Evolutionary conservation across 2,113 vertebrate species (phyloP).

Genomic region (Lepus europaeus): DNA sequence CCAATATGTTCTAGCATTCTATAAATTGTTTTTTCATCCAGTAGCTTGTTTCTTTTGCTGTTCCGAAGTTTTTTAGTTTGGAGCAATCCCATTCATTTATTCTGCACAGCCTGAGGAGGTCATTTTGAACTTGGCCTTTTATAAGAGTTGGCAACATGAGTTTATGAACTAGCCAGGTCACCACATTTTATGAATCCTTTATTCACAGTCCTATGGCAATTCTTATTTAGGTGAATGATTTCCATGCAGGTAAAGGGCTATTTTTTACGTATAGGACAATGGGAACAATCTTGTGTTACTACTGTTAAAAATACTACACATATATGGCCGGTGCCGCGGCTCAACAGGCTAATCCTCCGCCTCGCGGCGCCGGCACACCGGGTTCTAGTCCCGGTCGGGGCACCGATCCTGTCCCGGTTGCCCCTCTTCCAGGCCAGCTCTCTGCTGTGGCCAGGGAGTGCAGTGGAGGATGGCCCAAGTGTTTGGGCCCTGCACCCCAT

Average conservation of each 20-base stretch:
- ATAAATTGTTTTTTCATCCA: not conserved
- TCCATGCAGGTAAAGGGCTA: not conserved
- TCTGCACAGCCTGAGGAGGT: not conserved
- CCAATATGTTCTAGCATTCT: not conserved
- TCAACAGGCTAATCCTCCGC: too few species aligned
- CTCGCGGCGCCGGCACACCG: too few species aligned
- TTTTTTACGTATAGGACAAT: not conserved
- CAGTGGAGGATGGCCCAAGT: too few species aligned
- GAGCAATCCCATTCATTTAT: not conserved
- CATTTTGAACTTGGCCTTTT: not conserved
- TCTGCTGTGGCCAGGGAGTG: too few species aligned
- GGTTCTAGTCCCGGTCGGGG: too few species aligned
- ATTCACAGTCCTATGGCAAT: not conserved
- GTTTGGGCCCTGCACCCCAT: too few species aligned
- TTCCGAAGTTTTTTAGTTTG: not conserved
- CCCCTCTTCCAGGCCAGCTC: too few species aligned
- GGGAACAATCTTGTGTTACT: not conserved
- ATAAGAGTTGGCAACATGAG: not conserved
- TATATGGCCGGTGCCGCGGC: too few species aligned
- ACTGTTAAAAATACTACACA: too few species aligned
- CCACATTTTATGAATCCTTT: slow-evolving; percentile 1
- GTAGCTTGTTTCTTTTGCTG: not conserved
- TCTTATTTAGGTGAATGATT: slow-evolving; percentile 2
- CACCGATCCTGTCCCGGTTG: too few species aligned
- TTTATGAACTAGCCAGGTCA: not conserved